Conservation (phyloP, 1,140 invertebrate species). For the Sminthurides bifidus region DNA sequence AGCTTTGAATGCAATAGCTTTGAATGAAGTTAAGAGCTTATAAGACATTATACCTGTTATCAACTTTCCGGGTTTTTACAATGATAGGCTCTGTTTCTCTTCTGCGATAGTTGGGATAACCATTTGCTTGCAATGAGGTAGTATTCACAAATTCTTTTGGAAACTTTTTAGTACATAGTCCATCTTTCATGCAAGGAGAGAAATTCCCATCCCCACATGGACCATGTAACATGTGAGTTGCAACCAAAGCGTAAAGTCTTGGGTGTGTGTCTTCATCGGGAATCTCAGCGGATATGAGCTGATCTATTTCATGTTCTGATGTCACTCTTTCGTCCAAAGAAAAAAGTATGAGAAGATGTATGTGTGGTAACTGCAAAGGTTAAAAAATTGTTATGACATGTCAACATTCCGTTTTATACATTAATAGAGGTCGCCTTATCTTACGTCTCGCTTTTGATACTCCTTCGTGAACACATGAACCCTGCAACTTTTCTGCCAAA, state of each 20-base stretch:
- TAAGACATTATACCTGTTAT: conserved; percentile 24
- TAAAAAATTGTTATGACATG: no score
- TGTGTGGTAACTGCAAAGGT: no score
- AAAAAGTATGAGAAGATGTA: no score
- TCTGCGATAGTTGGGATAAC: conserved; percentile 35
- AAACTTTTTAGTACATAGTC: conserved; percentile 34
- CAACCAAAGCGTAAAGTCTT: conserved; percentile 7
- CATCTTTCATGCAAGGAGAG: conserved; percentile 30
- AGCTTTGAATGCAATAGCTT: no score
- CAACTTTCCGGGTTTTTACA: background rate
- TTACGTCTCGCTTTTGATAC: no score
- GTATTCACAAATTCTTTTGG: conserved; percentile 27
- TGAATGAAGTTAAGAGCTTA: no score
- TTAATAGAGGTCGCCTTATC: no score
- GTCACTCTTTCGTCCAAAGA: conserved; percentile 18
- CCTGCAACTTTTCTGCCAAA: background rate
- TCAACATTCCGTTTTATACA: no score
- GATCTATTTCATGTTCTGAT: conserved; percentile 26
- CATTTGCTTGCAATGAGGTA: conserved; percentile 34
- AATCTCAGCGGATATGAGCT: conserved; percentile 29
- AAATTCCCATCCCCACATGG: conserved; percentile 11
- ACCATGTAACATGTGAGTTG: conserved; percentile 16
- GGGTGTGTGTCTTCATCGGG: conserved; percentile 27
- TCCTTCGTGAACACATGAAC: conserved; percentile 33
- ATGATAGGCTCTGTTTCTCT: background rate